Evolutionary conservation across 2,888 invertebrate genomes (phyloP).

Genomic region (Onthophagus sagittarius): DNA sequence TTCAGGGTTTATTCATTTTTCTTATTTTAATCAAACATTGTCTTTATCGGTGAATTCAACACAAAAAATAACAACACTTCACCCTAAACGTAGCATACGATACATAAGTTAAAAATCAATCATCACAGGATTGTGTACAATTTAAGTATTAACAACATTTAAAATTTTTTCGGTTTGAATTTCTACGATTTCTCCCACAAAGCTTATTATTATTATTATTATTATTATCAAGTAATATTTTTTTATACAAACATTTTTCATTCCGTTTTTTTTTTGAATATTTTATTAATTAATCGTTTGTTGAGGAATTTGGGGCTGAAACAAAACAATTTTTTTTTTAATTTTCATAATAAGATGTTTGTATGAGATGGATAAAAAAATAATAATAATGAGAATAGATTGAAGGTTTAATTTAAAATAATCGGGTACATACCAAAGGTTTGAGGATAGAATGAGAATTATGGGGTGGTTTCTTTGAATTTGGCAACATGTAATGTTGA

Average conservation of each 20-base stretch:
- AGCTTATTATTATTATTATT: too few species aligned
- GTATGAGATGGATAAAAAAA: not conserved
- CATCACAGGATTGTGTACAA: not conserved
- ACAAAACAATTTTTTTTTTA: not conserved
- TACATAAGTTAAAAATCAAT: not conserved
- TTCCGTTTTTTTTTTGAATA: not conserved
- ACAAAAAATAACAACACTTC: not conserved
- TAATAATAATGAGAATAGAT: not conserved
- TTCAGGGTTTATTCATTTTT: too few species aligned
- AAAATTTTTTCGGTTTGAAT: too few species aligned
- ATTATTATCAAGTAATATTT: too few species aligned
- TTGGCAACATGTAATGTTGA: constrained; percentile 56
- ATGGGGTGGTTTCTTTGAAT: constrained; percentile 40
- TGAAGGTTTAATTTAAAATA: not conserved
- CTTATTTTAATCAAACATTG: too few species aligned
- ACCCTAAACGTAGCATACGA: not conserved
- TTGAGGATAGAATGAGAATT: constrained; percentile 19
- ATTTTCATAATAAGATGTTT: too few species aligned
- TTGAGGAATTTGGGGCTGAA: not conserved
- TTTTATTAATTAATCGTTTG: not conserved
- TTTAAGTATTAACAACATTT: too few species aligned
- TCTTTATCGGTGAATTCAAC: not conserved
- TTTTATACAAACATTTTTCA: not conserved
- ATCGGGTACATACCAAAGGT: constrained; percentile 26
- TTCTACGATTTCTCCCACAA: too few species aligned